phyloP scores from a whole-genome alignment of 2,113 vertebrate genomes.

The Tenebrosternarchus preto region DNA sequence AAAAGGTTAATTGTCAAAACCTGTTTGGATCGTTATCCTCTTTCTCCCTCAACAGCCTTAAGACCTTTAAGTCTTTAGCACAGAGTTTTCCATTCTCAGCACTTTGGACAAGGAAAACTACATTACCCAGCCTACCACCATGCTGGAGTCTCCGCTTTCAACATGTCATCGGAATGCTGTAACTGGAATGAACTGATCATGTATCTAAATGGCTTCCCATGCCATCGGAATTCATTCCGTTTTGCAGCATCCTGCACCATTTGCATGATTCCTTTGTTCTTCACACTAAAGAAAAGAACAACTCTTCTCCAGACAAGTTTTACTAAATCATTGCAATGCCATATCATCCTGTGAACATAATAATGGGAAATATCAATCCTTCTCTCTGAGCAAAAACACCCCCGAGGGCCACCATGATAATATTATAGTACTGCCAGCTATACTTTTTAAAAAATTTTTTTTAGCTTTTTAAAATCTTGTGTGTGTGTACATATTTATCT shows the following conservation, averaged over 20 bases:
- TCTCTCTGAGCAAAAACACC: slow-evolving; percentile 23
- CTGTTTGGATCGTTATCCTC: neutral
- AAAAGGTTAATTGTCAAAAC: no score
- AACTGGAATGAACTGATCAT: neutral
- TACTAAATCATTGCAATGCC: slow-evolving; percentile 34
- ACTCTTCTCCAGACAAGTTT: neutral
- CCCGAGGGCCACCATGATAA: slow-evolving; percentile 20
- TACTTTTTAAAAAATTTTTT: slow-evolving; percentile 31
- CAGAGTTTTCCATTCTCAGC: neutral
- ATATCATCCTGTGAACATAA: slow-evolving; percentile 20
- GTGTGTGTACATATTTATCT: neutral
- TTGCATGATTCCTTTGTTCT: slow-evolving; percentile 27
- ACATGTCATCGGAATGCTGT: neutral
- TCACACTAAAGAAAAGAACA: slow-evolving; percentile 1
- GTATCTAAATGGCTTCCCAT: neutral
- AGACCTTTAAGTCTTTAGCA: neutral
- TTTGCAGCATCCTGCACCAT: neutral
- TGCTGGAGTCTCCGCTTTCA: neutral
- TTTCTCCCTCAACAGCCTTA: neutral
- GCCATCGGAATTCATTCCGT: neutral
- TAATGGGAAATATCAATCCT: slow-evolving; percentile 29
- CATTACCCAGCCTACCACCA: neutral
- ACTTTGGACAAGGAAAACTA: neutral
- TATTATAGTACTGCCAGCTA: slow-evolving; percentile 40
- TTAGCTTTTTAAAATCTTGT: neutral